Base-by-base conservation (phyloP, 2,888 invertebrate genomes). In the Nycteola revayana region DNA sequence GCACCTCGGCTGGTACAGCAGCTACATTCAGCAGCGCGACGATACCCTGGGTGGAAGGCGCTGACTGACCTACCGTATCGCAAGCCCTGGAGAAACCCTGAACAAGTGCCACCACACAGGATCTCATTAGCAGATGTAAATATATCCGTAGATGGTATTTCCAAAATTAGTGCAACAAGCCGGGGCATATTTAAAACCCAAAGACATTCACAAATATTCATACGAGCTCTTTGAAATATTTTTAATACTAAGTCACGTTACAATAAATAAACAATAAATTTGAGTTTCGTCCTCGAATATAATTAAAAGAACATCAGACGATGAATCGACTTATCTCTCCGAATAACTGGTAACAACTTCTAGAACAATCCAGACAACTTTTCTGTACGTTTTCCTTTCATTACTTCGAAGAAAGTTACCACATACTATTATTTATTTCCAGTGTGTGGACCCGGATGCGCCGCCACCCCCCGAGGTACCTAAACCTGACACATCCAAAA, bases 81-180 rank as follows among this genome's bases (percentile, higher is more conserved):
- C 66, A 97, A 96, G 70, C 97, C 97, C 0, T 97, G 97, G 97
- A 90, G 94, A 36, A 92, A 92, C 73, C 96, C 97, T 0, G 96
- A 97, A 66, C 96, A 97, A 78, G 93, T 95, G 49, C 87, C 90
- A 1, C 89, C 94, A 1, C 93, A 93, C 3, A 90, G 95, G 69
- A 93, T 96, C 60, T 90, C 91, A 37, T 72, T 94, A 26, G 89
- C 88, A 49, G 94, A 96, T 68, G 94, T 94, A 80, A 91, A 5
- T 14, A 3, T 14, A 14, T 14, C 14, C 5, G 14, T 14, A 14
- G 5, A 14, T 14, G n/a, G n/a, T n/a, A n/a, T n/a, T n/a, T n/a
- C n/a, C n/a, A n/a, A n/a, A n/a, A n/a, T n/a, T n/a, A n/a, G n/a
- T n/a, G n/a, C n/a, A n/a, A n/a, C n/a, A n/a, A n/a, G n/a, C n/a